A percentile compares a stretch with the other conserved stretches of the same genome.
Conservation (phyloP, 2,113 vertebrate species). For the Sminthopsis crassicaudata region DNA sequence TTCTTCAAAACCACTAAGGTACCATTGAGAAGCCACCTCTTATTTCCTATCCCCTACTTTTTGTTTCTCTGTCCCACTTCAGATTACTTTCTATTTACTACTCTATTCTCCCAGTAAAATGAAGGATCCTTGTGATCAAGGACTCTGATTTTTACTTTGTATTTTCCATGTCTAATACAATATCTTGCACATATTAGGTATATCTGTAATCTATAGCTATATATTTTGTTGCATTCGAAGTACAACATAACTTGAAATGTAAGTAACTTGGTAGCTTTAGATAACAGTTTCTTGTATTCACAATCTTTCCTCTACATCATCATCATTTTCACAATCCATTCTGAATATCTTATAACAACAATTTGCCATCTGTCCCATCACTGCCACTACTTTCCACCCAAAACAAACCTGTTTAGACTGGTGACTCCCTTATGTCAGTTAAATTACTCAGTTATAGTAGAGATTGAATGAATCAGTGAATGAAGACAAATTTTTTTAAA, state of each 20-base stretch:
- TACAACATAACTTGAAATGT: not conserved
- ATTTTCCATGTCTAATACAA: not conserved
- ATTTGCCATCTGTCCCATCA: not conserved
- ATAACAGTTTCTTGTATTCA: constrained; percentile 14
- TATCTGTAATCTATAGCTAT: not conserved
- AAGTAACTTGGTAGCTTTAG: constrained; percentile 8
- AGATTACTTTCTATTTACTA: too few species aligned
- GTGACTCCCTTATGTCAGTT: not conserved
- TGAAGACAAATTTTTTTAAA: not conserved
- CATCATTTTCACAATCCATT: too few species aligned
- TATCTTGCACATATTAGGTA: too few species aligned
- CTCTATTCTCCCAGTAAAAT: not conserved
- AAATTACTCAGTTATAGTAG: not conserved
- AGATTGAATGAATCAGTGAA: not conserved
- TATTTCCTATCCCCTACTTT: not conserved
- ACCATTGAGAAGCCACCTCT: not conserved
- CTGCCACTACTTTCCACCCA: not conserved
- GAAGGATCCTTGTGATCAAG: not conserved
- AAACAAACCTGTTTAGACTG: not conserved
- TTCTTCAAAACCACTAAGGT: not conserved
- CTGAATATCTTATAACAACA: not conserved
- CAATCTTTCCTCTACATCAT: not conserved
- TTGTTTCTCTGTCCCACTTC: not conserved
- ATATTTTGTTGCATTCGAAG: not conserved
- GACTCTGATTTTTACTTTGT: not conserved